phyloP scores from a whole-genome alignment of 2,797 vertebrate genomes.

The Simalia tracyae region DNA sequence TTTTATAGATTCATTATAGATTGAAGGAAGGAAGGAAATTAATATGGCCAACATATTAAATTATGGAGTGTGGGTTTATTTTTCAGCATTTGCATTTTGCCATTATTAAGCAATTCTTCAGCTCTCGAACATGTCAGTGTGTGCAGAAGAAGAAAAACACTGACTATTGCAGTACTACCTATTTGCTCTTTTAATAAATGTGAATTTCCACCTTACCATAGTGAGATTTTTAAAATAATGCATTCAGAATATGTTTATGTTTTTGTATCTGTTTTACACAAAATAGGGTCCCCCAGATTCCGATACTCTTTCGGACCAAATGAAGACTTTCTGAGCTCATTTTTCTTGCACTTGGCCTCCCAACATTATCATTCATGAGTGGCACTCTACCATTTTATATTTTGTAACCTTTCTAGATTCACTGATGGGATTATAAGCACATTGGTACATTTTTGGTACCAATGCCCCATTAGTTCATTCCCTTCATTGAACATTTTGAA shows the following conservation, averaged over 20 bases:
- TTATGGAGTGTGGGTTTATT: not conserved
- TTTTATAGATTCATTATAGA: not conserved
- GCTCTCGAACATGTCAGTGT: not conserved
- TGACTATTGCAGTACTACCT: not conserved
- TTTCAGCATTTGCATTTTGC: constrained; percentile 10
- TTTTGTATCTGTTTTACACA: not conserved
- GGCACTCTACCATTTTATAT: not conserved
- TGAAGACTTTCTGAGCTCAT: not conserved
- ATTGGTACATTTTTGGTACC: not conserved
- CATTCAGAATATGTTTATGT: not conserved
- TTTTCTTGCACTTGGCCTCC: not conserved
- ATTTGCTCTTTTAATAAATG: not conserved
- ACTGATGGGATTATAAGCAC: not conserved
- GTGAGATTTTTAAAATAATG: not conserved
- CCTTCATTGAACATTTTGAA: not conserved
- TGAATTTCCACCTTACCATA: not conserved
- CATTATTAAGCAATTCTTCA: not conserved
- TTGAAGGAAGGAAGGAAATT: not conserved
- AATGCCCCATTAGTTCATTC: not conserved
- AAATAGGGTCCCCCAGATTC: not conserved
- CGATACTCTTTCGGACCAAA: not conserved
- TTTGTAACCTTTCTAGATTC: not conserved
- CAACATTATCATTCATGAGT: not conserved
- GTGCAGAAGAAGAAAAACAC: not conserved
- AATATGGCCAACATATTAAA: not conserved